Conservation (phyloP, 1,140 invertebrate species). For the Lordiphosa clarofinis region DNA sequence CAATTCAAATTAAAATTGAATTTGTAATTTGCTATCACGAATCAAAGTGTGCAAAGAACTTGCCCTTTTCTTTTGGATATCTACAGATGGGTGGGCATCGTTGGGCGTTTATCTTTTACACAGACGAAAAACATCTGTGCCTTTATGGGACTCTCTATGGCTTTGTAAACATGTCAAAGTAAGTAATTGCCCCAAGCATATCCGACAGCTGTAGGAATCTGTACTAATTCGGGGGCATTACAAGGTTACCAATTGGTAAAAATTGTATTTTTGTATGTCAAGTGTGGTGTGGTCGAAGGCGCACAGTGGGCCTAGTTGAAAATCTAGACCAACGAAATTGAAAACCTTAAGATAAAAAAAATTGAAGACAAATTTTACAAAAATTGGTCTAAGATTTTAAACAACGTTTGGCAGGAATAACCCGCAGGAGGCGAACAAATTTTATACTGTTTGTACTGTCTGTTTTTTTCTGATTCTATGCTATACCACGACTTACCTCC, state of each 20-base stretch:
- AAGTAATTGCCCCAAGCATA: conserved; percentile 40
- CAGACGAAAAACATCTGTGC: conserved; percentile 57
- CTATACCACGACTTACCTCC: no score
- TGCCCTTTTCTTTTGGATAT: conserved; percentile 21
- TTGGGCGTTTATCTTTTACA: conserved; percentile 30
- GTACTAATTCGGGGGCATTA: conserved; percentile 20
- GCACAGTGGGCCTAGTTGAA: no score
- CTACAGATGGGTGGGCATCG: conserved; percentile 27
- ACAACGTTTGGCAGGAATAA: no score
- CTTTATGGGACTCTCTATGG: conserved; percentile 24
- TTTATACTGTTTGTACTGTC: no score
- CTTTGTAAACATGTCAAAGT: conserved; percentile 67
- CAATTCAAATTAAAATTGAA: conserved; percentile 55
- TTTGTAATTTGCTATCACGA: conserved; percentile 12
- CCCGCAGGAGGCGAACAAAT: no score
- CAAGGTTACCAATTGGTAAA: not conserved
- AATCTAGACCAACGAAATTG: no score
- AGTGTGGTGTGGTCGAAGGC: no score
- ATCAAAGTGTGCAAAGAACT: conserved; percentile 44
- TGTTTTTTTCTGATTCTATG: no score
- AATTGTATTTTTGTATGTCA: no score
- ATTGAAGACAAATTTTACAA: no score
- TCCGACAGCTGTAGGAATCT: conserved; percentile 67
- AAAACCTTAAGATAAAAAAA: no score
- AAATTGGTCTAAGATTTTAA: no score